Percentiles rank a stretch among this genome's conserved stretches.
phyloP scores from a whole-genome alignment of 2,888 invertebrate genomes.

The Drosophila silvestris region DNA sequence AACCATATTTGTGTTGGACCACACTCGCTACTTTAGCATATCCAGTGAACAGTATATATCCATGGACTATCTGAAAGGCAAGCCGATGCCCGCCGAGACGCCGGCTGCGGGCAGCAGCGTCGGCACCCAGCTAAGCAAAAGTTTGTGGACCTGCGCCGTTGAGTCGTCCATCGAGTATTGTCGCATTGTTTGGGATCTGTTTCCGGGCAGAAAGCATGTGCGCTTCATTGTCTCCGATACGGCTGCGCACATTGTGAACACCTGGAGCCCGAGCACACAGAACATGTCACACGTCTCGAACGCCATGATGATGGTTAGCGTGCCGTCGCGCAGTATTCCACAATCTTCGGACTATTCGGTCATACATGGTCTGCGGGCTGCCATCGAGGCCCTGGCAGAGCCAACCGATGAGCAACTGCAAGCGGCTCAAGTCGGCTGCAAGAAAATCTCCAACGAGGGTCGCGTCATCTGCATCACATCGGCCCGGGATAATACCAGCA shows the following conservation, averaged over 20 bases:
- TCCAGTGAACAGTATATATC: constrained; percentile 85
- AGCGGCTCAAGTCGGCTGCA: constrained; percentile 79
- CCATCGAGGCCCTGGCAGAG: constrained; percentile 94
- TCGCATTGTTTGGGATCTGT: constrained; percentile 98
- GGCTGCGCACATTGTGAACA: constrained; percentile 93
- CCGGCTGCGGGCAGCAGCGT: constrained; percentile 13
- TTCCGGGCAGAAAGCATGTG: constrained; percentile 94
- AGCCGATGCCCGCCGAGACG: constrained; percentile 84
- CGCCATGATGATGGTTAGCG: constrained; percentile 92
- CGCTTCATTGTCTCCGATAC: constrained; percentile 95
- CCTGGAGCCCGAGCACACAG: constrained; percentile 93
- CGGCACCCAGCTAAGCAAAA: constrained; percentile 92
- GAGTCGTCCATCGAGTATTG: constrained; percentile 98
- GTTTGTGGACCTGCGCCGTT: constrained; percentile 97
- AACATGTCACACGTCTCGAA: constrained; percentile 94
- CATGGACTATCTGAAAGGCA: constrained; percentile 85
- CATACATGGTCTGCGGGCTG: constrained; percentile 93
- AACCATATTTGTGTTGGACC: constrained; percentile 97
- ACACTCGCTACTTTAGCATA: constrained; percentile 95
- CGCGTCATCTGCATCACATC: constrained; percentile 96
- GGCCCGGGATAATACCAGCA: constrained; percentile 93
- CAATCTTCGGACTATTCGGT: constrained; percentile 88
- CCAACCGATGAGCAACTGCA: constrained; percentile 91
- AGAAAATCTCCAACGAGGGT: constrained; percentile 86
- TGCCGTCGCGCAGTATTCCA: constrained; percentile 88